Evolutionary conservation across 2,888 invertebrate genomes (phyloP).

Genomic region (Unio pictorum): DNA sequence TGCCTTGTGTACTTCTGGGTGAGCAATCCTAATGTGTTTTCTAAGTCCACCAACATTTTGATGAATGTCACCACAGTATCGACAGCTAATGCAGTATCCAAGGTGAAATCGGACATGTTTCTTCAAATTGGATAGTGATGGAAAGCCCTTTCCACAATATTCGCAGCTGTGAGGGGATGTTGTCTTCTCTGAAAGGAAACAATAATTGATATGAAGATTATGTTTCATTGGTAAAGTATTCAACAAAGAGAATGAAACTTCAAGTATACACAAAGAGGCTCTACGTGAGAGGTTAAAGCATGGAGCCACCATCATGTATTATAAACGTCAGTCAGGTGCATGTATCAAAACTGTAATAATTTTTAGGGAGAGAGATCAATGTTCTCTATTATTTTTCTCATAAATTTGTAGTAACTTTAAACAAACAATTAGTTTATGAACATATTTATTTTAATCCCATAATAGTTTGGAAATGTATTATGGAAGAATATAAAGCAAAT

Average conservation of each 20-base stretch:
- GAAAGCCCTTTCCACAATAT: constrained; percentile 68
- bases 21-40: constrained; percentile 39
- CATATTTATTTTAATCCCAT: too few species aligned
- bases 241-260: background rate
- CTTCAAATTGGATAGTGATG: constrained; percentile 67
- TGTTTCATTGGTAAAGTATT: background rate
- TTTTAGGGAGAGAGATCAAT: too few species aligned
- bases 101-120: constrained; percentile 66
- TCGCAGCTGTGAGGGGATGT: constrained; percentile 13
- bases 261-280: too few species aligned
- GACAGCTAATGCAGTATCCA: constrained; percentile 53
- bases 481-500: too few species aligned
- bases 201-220: background rate
- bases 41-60: constrained; percentile 42
- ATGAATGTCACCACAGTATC: constrained; percentile 47
- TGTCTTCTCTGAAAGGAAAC: background rate
- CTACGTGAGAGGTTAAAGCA: too few species aligned
- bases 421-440: too few species aligned
- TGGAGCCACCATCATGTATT: too few species aligned
- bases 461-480: too few species aligned
- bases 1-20: constrained; percentile 40
- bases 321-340: too few species aligned
- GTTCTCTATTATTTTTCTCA: too few species aligned
- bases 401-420: too few species aligned
- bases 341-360: too few species aligned